These are phyloP conservation scores for Brachycybe producta DNA, from an alignment of 2,888 invertebrate species.

Conservation along the genomic window DNA sequence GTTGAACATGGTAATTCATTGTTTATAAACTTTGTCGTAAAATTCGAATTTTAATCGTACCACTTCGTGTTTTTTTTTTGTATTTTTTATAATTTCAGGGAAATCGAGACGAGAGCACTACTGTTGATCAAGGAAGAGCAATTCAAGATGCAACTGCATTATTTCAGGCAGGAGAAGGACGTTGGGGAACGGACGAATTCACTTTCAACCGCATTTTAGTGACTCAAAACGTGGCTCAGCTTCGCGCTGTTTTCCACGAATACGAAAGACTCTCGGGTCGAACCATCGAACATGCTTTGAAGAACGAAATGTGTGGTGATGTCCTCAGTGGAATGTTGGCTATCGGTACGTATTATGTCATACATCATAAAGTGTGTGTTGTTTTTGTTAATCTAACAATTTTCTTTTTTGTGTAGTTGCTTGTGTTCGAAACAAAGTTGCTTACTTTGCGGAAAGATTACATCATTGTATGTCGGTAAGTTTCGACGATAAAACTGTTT, in stretches of 20 bases:
- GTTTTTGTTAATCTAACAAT: slow-evolving; percentile 3
- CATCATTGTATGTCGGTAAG: slow-evolving; percentile 32
- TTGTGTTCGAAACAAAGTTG: slow-evolving; percentile 30
- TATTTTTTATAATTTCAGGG: slow-evolving; percentile 38
- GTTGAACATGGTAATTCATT: slow-evolving; percentile 49
- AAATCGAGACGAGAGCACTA: slow-evolving; percentile 64
- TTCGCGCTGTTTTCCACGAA: slow-evolving; percentile 33
- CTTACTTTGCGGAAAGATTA: slow-evolving; percentile 35
- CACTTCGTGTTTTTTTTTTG: slow-evolving; percentile 7
- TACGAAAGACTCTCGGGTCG: slow-evolving; percentile 34
- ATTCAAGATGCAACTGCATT: slow-evolving; percentile 63
- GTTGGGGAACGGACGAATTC: slow-evolving; percentile 33
- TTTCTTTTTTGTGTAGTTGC: slow-evolving; percentile 28
- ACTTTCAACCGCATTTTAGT: slow-evolving; percentile 33
- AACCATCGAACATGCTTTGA: slow-evolving; percentile 28
- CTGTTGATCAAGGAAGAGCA: slow-evolving; percentile 54
- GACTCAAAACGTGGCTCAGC: slow-evolving; percentile 35
- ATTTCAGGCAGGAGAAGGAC: slow-evolving; percentile 36
- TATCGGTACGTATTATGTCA: slow-evolving; percentile 31
- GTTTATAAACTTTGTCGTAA: neutral
- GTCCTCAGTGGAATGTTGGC: slow-evolving; percentile 31
- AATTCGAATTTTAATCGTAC: neutral
- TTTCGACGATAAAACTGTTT: no score
- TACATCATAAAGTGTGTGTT: neutral
- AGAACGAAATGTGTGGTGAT: slow-evolving; percentile 31